phyloP scores from a whole-genome alignment of 1,140 invertebrate species.

The Leptoteleia sp. region DNA sequence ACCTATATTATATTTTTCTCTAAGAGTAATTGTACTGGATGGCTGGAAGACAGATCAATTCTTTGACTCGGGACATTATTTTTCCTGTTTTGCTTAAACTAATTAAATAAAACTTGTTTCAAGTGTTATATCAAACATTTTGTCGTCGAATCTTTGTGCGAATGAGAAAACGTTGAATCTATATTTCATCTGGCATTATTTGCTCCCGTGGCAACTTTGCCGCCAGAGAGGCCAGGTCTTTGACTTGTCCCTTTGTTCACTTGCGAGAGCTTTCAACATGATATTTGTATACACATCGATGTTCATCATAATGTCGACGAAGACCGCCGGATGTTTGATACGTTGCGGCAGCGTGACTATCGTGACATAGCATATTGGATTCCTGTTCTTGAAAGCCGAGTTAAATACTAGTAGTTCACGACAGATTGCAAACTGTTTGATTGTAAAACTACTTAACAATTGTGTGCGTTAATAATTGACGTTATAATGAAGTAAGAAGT shows the following conservation, averaged over 20 bases:
- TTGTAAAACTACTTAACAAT: conserved; percentile 57
- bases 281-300: conserved; percentile 65
- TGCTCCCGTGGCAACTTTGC: conserved; percentile 72
- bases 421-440: conserved; percentile 64
- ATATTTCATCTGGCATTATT: conserved; percentile 73
- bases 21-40: too few relatives aligned
- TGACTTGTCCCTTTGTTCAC: conserved; percentile 63
- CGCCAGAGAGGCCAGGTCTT: conserved; percentile 71
- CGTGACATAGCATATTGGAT: conserved; percentile 74
- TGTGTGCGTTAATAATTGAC: conserved; percentile 28
- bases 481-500: neutral
- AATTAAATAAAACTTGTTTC: too few relatives aligned
- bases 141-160: conserved; percentile 26
- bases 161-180: conserved; percentile 64
- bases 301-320: conserved; percentile 69
- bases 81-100: too few relatives aligned
- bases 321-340: conserved; percentile 77
- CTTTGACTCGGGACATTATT: too few relatives aligned
- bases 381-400: conserved; percentile 69
- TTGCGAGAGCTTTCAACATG: conserved; percentile 53
- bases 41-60: too few relatives aligned
- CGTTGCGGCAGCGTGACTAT: conserved; percentile 73
- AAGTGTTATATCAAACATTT: conserved; percentile 29
- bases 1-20: too few relatives aligned
- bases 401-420: conserved; percentile 60